These are phyloP conservation scores for Allolobophora icterica DNA, from an alignment of 2,888 invertebrate species.

Conservation along the genomic window DNA sequence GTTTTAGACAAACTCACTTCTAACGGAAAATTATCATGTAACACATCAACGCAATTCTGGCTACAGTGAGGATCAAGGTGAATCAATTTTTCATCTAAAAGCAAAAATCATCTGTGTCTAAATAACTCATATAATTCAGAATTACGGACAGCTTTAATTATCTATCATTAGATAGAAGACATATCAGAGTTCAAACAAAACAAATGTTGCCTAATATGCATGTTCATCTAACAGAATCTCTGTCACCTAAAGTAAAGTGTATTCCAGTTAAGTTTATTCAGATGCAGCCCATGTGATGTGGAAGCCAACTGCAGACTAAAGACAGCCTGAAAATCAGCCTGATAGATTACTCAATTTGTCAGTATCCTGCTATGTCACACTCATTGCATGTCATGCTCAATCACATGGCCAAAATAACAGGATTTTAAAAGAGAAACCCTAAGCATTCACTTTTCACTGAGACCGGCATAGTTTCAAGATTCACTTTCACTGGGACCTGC, in stretches of 20 bases:
- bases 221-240: background rate
- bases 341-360: background rate
- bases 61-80: conserved; percentile 93
- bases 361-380: background rate
- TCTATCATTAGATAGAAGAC: background rate
- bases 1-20: conserved; percentile 51
- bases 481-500: too few relatives aligned
- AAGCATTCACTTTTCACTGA: background rate
- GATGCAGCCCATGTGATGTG: background rate
- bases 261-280: too few relatives aligned
- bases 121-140: background rate
- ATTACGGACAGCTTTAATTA: background rate
- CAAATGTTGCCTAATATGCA: background rate
- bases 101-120: conserved; percentile 13
- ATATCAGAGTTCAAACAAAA: background rate
- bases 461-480: background rate
- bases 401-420: background rate
- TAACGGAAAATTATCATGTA: conserved; percentile 77
- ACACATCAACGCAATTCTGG: conserved; percentile 86
- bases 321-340: background rate
- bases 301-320: background rate
- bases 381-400: background rate
- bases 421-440: background rate
- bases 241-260: background rate
- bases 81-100: conserved; percentile 82